These are phyloP conservation scores for Strongylocentrotus purpuratus DNA, from an alignment of 35 echinoderm and acorn worm genomes.

Conservation along the genomic window DNA sequence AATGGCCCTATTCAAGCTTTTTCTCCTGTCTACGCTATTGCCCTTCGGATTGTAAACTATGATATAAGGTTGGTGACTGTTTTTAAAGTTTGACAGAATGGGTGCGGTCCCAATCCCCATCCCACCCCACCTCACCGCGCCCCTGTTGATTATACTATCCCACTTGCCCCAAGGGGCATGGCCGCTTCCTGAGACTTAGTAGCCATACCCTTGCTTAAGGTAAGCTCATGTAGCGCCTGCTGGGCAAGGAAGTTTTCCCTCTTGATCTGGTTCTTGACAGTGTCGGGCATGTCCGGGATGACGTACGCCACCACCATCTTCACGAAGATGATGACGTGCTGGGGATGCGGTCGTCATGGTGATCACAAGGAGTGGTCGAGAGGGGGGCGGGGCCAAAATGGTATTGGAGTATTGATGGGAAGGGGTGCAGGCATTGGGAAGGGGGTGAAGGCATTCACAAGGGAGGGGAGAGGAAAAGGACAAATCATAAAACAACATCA, in stretches of 20 bases:
- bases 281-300: constrained; percentile 26
- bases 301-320: constrained; percentile 30
- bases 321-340: constrained; percentile 44
- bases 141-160: not conserved
- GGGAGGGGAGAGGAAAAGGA: not conserved
- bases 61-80: no score
- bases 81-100: not conserved
- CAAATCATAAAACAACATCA: not conserved
- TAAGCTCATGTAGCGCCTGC: constrained; percentile 47
- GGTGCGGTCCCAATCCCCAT: not conserved
- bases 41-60: no score
- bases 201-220: not conserved
- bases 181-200: not conserved
- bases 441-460: not conserved
- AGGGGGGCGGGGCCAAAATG: not conserved
- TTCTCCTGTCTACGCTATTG: no score
- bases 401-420: not conserved
- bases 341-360: not conserved
- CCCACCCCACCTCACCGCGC: not conserved
- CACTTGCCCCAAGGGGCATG: not conserved
- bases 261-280: constrained; percentile 25
- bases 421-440: not conserved
- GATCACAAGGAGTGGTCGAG: not conserved
- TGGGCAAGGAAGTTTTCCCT: constrained; percentile 54
- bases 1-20: no score